Evolutionary conservation across 2,113 vertebrate species (phyloP), one percentile per base, ranked within the genome.

Genomic region (Plecturocebus donacophilus): DNA sequence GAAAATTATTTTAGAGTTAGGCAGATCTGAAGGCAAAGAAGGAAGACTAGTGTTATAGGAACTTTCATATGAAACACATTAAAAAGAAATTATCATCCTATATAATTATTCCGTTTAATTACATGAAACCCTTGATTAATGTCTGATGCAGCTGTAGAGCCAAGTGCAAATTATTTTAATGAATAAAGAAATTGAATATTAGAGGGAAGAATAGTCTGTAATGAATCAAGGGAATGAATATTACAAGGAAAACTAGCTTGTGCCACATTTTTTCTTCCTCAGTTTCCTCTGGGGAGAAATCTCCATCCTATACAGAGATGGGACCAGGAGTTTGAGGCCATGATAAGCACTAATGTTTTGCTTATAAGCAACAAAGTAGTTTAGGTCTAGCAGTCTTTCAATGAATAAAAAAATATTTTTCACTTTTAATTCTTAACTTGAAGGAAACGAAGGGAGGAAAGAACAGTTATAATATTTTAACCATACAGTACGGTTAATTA

Each of bases 71-170:
- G 85, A 97, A 75, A 35, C 14, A 90, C 61, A 84, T 93, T 84
- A 49, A 61, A 89, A 95, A 58, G 23, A 61, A 87, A 95, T 91
- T 85, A 70, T 83, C 87, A 85, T 83, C 42, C 64, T 40, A 40
- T 84, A n/a, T 86, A 82, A 91, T 83, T 70, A 91, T 56, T 64
- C 6, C 8, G 42, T 94, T 95, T 95, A 96, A 91, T 96, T 91
- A 76, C 25, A 49, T 75, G 35, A 93, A 85, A 75, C 19, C 5
- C 35, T 93, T 95, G 64, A 84, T 84, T 97, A 66, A 84, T 70
- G 42, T 76, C 40, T 90, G 66, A 94, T 52, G 13, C 14, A 52
- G 38, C 40, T 88, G 4, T 45, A 64, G 40, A 77, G 52, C 6
- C 23, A n/a, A 96, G 49, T 95, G 58, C 9, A 95, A 91, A 88